Evolutionary conservation across 2,888 invertebrate species (phyloP).

Genomic region (Drosophila neotestacea): DNA sequence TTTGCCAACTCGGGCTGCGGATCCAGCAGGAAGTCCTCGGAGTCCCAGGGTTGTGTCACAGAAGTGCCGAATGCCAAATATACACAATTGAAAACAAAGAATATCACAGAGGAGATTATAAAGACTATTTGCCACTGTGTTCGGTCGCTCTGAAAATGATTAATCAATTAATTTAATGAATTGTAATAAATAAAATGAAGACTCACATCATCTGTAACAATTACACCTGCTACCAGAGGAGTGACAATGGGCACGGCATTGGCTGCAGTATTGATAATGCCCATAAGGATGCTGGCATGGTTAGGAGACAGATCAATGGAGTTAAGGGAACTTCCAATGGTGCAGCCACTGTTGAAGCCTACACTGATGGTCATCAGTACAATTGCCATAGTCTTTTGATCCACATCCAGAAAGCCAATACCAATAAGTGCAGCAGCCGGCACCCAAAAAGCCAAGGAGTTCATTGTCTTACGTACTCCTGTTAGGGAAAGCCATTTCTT

Average conservation of each 20-base stretch:
- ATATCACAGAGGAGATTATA: conserved; percentile 88
- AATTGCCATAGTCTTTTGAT: conserved; percentile 85
- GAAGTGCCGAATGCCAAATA: conserved; percentile 89
- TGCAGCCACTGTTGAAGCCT: conserved; percentile 83
- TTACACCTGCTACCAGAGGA: conserved; percentile 86
- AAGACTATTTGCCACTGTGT: conserved; percentile 91
- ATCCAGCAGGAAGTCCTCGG: conserved; percentile 85
- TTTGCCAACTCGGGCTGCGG: conserved; percentile 22
- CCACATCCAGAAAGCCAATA: conserved; percentile 85
- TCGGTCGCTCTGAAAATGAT: conserved; percentile 83
- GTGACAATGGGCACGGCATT: conserved; percentile 88
- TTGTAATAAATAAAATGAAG: no score
- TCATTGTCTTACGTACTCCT: conserved; percentile 71
- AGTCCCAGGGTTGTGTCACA: conserved; percentile 89
- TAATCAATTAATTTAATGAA: no score
- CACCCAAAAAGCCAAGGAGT: conserved; percentile 83
- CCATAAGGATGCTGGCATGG: conserved; percentile 89
- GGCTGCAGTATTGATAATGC: conserved; percentile 88
- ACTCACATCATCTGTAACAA: conserved; percentile 84
- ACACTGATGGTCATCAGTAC: conserved; percentile 87
- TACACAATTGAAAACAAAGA: conserved; percentile 89
- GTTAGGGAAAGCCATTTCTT: conserved; percentile 82
- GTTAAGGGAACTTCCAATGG: conserved; percentile 86
- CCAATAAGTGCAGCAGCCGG: conserved; percentile 86
- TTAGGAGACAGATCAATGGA: conserved; percentile 89